Evolutionary conservation across 2,888 invertebrate genomes (phyloP), one percentile per base, ranked within the genome.

Genomic region (Halictus ligatus): DNA sequence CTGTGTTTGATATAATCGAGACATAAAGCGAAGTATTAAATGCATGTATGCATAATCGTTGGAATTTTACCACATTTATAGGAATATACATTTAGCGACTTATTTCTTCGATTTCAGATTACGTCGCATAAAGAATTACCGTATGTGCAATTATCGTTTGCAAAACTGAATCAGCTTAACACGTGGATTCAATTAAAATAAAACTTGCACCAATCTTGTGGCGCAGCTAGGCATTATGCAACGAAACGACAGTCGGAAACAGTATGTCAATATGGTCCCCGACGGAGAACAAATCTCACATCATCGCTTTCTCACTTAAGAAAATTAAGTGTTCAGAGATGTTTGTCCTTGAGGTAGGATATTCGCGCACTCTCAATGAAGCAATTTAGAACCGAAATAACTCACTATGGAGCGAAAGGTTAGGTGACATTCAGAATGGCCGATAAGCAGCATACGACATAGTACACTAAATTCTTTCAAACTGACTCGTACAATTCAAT

Each of bases 361-460:
- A 76, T 54, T 86, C 48, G 76, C 50, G 73, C 60, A 6, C 12
- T 67, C 43, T 29, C 64, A 69, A 64, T 74, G 43, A 50, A 60
- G 69, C 78, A 73, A 76, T 82, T 86, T 79, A 54, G 54, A 86
- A 60, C 67, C 76, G 74, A 86, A 82, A 86, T 71, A 74, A 81
- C 76, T 50, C 79, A 2, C 46, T 60, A 60, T 60, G 60, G n/a
- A 75, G 60, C 48, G 50, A 86, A 81, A 81, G 60, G 50, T 85
- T 78, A 60, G n/a, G 54, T n/a, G 43, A 25, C 75, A 48, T 71
- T 54, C 74, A 21, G 46, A 64, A 8, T 40, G 54, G 50, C 75
- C 84, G 71, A 78, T 84, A 84, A 79, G 21, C 40, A 69, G 10
- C 21, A 10, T 18, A 69, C 5, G 21, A 8, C 67, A 67, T 67